Base-by-base conservation (phyloP, 1,140 invertebrate species). In the Drosophila suzukii region DNA sequence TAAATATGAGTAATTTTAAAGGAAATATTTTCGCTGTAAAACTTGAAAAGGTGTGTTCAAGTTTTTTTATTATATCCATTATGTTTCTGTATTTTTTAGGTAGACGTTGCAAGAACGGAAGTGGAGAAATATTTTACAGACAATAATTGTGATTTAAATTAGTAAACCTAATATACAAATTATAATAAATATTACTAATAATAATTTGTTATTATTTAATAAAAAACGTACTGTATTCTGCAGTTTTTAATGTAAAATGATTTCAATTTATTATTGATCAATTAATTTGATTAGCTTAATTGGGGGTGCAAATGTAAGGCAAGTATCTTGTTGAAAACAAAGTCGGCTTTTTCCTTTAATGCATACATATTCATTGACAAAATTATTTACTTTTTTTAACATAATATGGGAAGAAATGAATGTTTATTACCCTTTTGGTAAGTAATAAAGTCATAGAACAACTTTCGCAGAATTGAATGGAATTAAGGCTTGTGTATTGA, bases 341-440 rank as follows among this genome's bases (percentile, higher is more conserved):
- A 46, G 43, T 46, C 4, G 43, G 43, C 62, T n/a, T 46, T 11
- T 34, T n/a, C 8, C 8, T 34, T 4, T 50, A 67, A 50, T 36
- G 34, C 36, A 32, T 12, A 66, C 0, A 39, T 0, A n/a, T 17
- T 13, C 6, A 7, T 6, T 17, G 5, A 32, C 27, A 4, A 50
- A 10, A 34, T 32, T 63, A 6, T 15, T 15, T 4, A 2, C 6
- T 13, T 34, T 50, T 50, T 50, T 11, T 7, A 12, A 41, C 15
- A 63, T 27, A 47, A 63, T 43, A 43, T 67, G 63, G 46, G 20
- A 43, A 63, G 27, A 24, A 7, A 5, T 24, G 13, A 2, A 7
- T 4, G 8, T 49, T n/a, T n/a, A 1, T 46, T 38, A 30, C 13
- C 17, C 20, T 49, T 4, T 24, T 61, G 62, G 62, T 67, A 67